Evolutionary conservation across 2,113 vertebrate genomes (phyloP), one percentile per base, ranked within the genome.

Genomic region (Neomonachus schauinslandi): DNA sequence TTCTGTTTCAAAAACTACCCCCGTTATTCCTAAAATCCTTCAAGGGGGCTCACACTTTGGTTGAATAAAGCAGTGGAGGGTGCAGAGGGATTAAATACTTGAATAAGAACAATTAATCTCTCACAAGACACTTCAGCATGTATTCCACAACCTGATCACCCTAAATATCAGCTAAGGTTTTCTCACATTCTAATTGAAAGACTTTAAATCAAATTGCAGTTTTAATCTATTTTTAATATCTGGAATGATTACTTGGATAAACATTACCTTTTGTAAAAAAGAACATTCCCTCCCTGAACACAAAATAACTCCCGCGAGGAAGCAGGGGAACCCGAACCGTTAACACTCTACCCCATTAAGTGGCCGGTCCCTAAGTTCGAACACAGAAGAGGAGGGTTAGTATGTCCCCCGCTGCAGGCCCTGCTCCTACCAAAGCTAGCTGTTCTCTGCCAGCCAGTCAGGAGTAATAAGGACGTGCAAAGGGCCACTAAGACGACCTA

Each of bases 1-100:
- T 49, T 26, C 1, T 13, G 22, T 57, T 89, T 65, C 13, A 57
- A 81, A 86, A 87, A 67, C 49, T 39, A 59, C 9, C 42, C 24
- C 7, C 0, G 5, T 57, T 49, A 90, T 51, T 90, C 24, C 63
- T 86, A 77, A 97, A 91, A 82, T 87, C 46, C 65, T 53, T 57
- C 18, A 87, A 39, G 11, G n/a, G 26, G 5, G 31, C 55, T 91
- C 33, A 74, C n/a, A n/a, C 28, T 61, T 13, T 63, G 36, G 24
- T 10, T 90, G 67, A 69, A 61, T 33, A 49, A 76, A 51, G 15
- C 10, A 46, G 55, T 22, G 31, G 46, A 46, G 9, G 15, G 3
- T 4, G 77, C 59, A 89, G 5, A 18, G 8, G 33, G 4, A 28
- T 36, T 72, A 76, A 81, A 69, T 36, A 79, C 6, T 61, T 53